Conservation (phyloP, 2,888 invertebrate species). For the Parthenolecanium corni region DNA sequence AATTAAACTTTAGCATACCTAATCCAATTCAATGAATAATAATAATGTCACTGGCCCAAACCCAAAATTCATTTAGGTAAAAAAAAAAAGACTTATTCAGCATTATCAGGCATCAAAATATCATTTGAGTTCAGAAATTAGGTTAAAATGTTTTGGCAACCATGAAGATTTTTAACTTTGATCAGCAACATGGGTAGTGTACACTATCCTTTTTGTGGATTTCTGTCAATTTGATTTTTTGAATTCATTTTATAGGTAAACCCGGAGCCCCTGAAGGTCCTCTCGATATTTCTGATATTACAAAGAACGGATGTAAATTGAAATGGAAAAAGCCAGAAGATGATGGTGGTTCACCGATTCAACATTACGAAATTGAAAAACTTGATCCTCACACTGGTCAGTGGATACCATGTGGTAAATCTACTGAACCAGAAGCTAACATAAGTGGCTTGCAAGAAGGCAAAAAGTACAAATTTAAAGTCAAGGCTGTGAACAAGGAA, state of each 20-base stretch:
- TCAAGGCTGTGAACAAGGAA: constrained; percentile 94
- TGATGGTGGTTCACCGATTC: constrained; percentile 87
- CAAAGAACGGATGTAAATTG: constrained; percentile 81
- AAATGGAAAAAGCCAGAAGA: constrained; percentile 91
- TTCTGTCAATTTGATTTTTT: too few relatives aligned
- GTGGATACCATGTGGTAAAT: constrained; percentile 85
- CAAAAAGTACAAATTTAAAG: constrained; percentile 96
- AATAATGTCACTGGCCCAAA: too few relatives aligned
- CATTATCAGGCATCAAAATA: too few relatives aligned
- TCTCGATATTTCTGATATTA: constrained; percentile 73
- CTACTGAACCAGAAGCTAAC: constrained; percentile 73
- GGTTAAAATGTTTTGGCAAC: too few relatives aligned
- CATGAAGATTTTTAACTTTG: too few relatives aligned
- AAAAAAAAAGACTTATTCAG: too few relatives aligned
- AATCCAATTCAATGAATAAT: too few relatives aligned
- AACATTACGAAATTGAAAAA: constrained; percentile 92
- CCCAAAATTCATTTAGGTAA: too few relatives aligned
- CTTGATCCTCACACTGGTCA: constrained; percentile 80
- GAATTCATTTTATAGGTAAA: constrained; percentile 36
- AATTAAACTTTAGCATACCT: too few relatives aligned
- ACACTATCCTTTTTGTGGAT: too few relatives aligned
- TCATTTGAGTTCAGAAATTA: too few relatives aligned
- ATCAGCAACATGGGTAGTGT: too few relatives aligned
- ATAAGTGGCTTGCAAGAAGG: constrained; percentile 77
- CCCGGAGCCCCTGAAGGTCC: constrained; percentile 56